These are phyloP conservation scores for Aphis craccivora DNA, from an alignment of 1,140 invertebrate species.

Conservation along the genomic window DNA sequence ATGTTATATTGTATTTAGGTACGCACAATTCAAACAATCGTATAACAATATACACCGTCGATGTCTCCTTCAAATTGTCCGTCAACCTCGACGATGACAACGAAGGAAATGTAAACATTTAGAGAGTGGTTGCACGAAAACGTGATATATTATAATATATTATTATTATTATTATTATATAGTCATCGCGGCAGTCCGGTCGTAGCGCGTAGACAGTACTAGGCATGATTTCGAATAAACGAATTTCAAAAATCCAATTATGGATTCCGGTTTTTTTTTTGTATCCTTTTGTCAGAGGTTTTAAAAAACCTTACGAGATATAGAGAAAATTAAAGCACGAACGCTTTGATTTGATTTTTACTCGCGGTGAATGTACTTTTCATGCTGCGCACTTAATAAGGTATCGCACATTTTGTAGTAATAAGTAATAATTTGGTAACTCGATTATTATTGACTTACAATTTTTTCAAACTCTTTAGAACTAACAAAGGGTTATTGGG, in stretches of 20 bases:
- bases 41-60: not conserved
- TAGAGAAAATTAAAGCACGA: not conserved
- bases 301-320: not conserved
- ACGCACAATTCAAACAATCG: not conserved
- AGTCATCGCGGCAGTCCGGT: not conserved
- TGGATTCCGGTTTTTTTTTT: not conserved
- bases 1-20: constrained; percentile 11
- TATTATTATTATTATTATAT: constrained; percentile 5
- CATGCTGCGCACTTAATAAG: not conserved
- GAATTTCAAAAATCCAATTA: constrained; percentile 8
- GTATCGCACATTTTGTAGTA: not conserved
- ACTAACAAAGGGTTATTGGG: not conserved
- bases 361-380: not conserved
- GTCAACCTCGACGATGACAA: constrained; percentile 1
- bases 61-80: constrained; percentile 14
- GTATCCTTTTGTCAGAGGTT: constrained; percentile 6
- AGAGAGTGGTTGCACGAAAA: constrained; percentile 7
- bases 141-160: constrained; percentile 9
- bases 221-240: constrained; percentile 1
- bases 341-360: not conserved
- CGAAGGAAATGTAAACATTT: constrained; percentile 2
- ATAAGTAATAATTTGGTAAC: not conserved
- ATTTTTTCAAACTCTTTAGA: not conserved
- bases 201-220: not conserved
- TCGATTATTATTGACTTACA: not conserved